Evolutionary conservation across 1,140 invertebrate genomes (phyloP).

Genomic region (Tetraneura akinire): DNA sequence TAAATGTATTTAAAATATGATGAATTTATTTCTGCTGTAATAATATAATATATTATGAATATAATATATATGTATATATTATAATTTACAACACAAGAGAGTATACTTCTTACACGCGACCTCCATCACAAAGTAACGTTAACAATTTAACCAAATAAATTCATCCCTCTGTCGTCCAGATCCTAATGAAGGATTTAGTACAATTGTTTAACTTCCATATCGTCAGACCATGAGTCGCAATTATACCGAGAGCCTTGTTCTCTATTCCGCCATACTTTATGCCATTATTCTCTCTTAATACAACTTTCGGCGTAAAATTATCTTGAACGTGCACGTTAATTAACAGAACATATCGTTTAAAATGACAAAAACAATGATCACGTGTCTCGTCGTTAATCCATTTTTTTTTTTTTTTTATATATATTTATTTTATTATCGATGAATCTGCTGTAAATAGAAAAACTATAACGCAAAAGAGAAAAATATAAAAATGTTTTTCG

Average conservation of each 20-base stretch:
- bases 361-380: background rate
- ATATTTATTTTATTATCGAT: too few relatives aligned
- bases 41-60: too few relatives aligned
- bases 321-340: slow-evolving; percentile 20
- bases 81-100: too few relatives aligned
- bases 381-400: background rate
- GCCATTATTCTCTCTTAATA: slow-evolving; percentile 1
- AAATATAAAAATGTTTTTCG: too few relatives aligned
- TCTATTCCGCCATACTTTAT: background rate
- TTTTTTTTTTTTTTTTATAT: too few relatives aligned
- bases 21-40: too few relatives aligned
- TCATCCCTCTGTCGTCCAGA: background rate
- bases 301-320: background rate
- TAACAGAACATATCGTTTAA: background rate
- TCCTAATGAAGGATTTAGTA: slow-evolving; percentile 38
- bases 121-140: slow-evolving; percentile 11
- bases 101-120: too few relatives aligned
- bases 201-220: slow-evolving; percentile 19
- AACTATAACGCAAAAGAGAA: too few relatives aligned
- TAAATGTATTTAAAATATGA: too few relatives aligned
- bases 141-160: slow-evolving; percentile 38
- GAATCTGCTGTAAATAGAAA: too few relatives aligned
- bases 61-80: too few relatives aligned
- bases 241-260: background rate
- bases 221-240: slow-evolving; percentile 7